Conservation (phyloP, 2,888 invertebrate species). For the Epistrophe grossulariae region DNA sequence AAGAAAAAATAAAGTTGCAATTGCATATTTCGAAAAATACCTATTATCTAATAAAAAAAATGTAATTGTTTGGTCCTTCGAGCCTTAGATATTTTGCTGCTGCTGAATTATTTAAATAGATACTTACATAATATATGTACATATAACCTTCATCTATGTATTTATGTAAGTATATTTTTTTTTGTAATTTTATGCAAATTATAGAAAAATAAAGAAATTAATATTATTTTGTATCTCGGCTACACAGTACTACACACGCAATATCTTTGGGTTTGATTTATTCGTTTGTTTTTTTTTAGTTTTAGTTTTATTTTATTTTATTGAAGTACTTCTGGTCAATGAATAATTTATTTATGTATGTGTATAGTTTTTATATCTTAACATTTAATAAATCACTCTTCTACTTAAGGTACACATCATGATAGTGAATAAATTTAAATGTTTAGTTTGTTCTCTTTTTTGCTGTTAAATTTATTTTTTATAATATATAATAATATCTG, state of each 20-base stretch:
- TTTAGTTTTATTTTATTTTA: conserved; percentile 51
- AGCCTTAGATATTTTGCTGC: conserved; percentile 53
- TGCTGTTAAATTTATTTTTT: conserved; percentile 42
- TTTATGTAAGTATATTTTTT: not conserved
- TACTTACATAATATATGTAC: too few relatives aligned
- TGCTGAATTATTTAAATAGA: conserved; percentile 41
- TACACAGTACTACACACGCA: conserved; percentile 27
- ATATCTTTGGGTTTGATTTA: conserved; percentile 71
- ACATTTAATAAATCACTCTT: conserved; percentile 71
- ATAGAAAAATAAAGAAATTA: conserved; percentile 30
- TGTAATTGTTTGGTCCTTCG: conserved; percentile 65
- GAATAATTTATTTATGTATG: conserved; percentile 57
- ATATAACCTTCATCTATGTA: conserved; percentile 6
- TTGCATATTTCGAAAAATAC: conserved; percentile 40
- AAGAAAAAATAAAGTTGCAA: not conserved
- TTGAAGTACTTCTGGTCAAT: conserved; percentile 68
- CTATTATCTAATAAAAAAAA: conserved; percentile 53
- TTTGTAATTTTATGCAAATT: conserved; percentile 34
- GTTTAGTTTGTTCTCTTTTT: conserved; percentile 46
- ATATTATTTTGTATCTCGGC: conserved; percentile 42
- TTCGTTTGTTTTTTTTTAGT: conserved; percentile 13
- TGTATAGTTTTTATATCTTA: conserved; percentile 64
- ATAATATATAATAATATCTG: conserved; percentile 49
- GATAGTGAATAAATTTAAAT: conserved; percentile 64
- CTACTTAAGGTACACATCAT: conserved; percentile 75